A percentile compares a stretch with the other conserved stretches of the same genome.
These are phyloP conservation scores for Chrysomallon squamiferum DNA, from an alignment of 1,140 invertebrate species.

Conservation along the genomic window DNA sequence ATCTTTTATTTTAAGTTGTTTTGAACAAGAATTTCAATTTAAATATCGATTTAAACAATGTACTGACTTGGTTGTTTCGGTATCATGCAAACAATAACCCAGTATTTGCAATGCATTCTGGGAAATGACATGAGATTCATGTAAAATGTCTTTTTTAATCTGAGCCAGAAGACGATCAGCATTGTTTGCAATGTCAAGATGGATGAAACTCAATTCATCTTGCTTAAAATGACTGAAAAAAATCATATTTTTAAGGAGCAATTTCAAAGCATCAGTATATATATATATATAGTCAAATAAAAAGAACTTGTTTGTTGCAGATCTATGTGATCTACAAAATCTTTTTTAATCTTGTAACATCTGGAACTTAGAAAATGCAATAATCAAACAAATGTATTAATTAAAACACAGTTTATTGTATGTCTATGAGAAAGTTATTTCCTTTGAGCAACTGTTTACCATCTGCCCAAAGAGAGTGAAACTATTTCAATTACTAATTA, in stretches of 20 bases:
- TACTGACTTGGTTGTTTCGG: slow-evolving; percentile 38
- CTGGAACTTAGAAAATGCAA: neutral
- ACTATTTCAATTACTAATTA: too few species aligned
- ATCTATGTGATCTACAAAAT: neutral
- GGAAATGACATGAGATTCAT: slow-evolving; percentile 13
- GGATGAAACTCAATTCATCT: slow-evolving; percentile 33
- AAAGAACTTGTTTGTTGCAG: neutral
- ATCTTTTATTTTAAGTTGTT: too few species aligned
- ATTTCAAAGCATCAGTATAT: neutral
- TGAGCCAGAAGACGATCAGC: slow-evolving; percentile 18
- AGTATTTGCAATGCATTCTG: slow-evolving; percentile 36
- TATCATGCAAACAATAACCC: slow-evolving; percentile 42
- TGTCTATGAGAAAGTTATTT: too few species aligned
- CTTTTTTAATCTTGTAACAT: neutral
- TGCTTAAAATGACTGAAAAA: slow-evolving; percentile 31
- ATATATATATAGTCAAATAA: too few species aligned
- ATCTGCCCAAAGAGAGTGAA: too few species aligned
- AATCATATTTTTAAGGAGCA: neutral
- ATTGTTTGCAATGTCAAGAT: slow-evolving; percentile 32
- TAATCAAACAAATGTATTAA: neutral
- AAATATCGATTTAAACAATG: too few species aligned
- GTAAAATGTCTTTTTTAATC: slow-evolving; percentile 29
- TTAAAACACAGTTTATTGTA: neutral
- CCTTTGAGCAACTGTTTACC: too few species aligned
- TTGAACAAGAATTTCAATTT: too few species aligned